phyloP scores from a whole-genome alignment of 2,113 vertebrate genomes.

The Phasianus colchicus region DNA sequence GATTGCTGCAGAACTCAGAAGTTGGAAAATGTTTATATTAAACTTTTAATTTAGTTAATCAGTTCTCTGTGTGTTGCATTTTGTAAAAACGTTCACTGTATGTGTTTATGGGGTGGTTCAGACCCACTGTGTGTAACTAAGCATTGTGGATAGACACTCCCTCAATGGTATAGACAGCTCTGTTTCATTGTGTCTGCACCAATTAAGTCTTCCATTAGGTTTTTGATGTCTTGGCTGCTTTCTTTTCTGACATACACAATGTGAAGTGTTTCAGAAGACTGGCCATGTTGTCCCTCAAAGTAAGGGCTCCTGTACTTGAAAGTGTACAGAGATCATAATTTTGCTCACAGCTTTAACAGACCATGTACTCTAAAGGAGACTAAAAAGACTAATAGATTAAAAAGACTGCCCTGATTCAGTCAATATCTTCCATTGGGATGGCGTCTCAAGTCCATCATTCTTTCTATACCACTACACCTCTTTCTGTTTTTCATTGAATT shows the following conservation, averaged over 20 bases:
- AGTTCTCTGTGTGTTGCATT: not conserved
- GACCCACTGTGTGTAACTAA: rapidly evolving
- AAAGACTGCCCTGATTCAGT: not conserved
- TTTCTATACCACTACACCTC: not conserved
- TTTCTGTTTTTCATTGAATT: not conserved
- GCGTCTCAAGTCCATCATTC: not conserved
- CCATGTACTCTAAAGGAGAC: not conserved
- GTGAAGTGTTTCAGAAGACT: not conserved
- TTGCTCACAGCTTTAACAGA: not conserved
- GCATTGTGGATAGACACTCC: not conserved
- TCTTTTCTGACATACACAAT: not conserved
- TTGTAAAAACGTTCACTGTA: not conserved
- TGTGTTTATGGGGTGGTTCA: not conserved
- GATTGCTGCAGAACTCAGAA: not conserved
- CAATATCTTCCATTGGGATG: not conserved
- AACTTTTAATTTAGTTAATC: not conserved
- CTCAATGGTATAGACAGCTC: not conserved
- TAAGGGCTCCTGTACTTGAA: not conserved
- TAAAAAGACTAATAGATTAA: not conserved
- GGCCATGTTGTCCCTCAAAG: not conserved
- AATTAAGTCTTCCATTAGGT: not conserved
- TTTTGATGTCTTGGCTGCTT: not conserved
- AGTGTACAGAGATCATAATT: not conserved
- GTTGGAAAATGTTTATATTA: not conserved
- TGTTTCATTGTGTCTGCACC: not conserved